Evolutionary conservation across 2,113 vertebrate genomes (phyloP), one percentile per base, ranked within the genome.

Genomic region (Pipa parva): DNA sequence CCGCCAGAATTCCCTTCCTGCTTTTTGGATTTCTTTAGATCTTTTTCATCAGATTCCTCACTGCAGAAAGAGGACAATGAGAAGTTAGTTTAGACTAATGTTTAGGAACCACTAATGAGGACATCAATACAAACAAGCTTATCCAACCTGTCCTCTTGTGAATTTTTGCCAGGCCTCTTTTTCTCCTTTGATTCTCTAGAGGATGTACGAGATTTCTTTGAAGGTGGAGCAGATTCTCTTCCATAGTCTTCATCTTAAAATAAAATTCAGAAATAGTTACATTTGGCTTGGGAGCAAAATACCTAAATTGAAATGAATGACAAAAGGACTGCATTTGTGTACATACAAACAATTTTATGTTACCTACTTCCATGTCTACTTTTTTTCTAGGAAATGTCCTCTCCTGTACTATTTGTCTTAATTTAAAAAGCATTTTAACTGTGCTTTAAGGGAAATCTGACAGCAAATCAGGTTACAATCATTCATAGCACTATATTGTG

Each of bases 1-100:
- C 97, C 97, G 86, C 93, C 92, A 2, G 97, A 99, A 64, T 89
- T 85, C 55, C 84, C 87, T 76, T 97, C 93, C 54, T 95, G 94
- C 71, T 88, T 90, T 89, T 99, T 98, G 66, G 92, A 79, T 61
- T 70, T 70, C 89, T 99, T 99, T 78, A 93, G 81, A 66, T 94
- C 85, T 84, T 99, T 98, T 3, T 97, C 95, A 81, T 99, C 97
- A 12, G 95, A 97, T 63, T 97, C 95, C 80, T 99, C 97, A 76
- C 97, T 99, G 77, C 12, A 86, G 80, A 26, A 15, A 3, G 18
- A 27, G 27, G 26, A n/a, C 4, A 51, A 2, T 2, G 21, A 57
- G 8, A 15, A 7, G 5, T 22, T 22, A 42, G 2, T 26, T n/a
- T 27, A 27, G 17, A 37, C 36, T 12, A 60, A 4, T n/a, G 10